phyloP scores from a whole-genome alignment of 2,888 invertebrate genomes.

The Bugula neritina region DNA sequence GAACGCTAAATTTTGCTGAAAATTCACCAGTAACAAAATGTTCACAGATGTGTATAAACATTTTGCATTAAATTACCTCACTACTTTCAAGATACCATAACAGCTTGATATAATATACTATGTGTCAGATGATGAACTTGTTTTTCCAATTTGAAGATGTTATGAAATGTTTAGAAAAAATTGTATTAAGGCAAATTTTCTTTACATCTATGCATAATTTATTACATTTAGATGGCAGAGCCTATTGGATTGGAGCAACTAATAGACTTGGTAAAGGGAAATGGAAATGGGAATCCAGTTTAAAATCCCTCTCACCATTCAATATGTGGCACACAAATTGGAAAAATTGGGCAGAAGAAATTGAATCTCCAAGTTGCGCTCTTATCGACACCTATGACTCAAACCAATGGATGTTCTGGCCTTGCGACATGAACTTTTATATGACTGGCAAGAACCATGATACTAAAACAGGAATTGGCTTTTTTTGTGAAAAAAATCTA shows the following conservation, averaged over 20 bases:
- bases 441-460: conserved; percentile 1
- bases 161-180: no score
- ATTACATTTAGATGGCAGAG: conserved; percentile 6
- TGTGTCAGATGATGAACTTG: no score
- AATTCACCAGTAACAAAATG: no score
- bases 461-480: conserved; percentile 1
- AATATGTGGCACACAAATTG: background rate
- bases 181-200: no score
- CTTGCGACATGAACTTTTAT: conserved; percentile 9
- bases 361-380: conserved; percentile 12
- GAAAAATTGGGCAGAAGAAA: conserved; percentile 7
- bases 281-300: conserved; percentile 16
- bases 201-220: no score
- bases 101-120: no score
- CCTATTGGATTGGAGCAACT: conserved; percentile 21
- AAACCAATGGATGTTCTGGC: conserved; percentile 26
- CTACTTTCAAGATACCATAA: no score
- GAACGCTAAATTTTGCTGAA: no score
- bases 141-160: no score
- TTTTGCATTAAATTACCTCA: no score
- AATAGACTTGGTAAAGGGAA: conserved; percentile 3
- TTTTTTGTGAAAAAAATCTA: conserved; percentile 8
- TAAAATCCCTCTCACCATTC: background rate
- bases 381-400: conserved; percentile 2
- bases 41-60: no score